Evolutionary conservation across 2,888 invertebrate species (phyloP), one percentile per base, ranked within the genome.

Genomic region (Drosophila colorata): DNA sequence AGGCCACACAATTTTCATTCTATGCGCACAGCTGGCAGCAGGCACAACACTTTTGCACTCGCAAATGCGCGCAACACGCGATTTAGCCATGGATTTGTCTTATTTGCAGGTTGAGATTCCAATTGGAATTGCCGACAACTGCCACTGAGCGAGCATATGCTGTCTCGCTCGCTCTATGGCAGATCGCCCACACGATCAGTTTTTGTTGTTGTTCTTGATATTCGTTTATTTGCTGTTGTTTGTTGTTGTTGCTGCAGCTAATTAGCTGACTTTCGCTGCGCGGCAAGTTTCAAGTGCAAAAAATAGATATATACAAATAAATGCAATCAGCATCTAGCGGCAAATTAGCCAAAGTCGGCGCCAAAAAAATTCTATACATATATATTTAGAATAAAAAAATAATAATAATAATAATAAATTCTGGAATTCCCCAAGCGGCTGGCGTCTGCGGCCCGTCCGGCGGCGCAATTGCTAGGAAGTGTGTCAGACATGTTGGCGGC

Each of bases 401-500:
- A 11, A 31, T 1, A 31, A 31, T n/a, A n/a, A n/a, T n/a, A n/a
- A n/a, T n/a, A 4, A 1, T 11, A 33, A 33, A 33, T 11, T 3
- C 4, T 37, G 44, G 43, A 58, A 66, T 69, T 65, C 58, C 74
- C 73, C 58, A 40, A 69, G 80, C 11, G 31, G 31, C 31, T 31
- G 3, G 31, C 33, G 33, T 33, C 33, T 33, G 33, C 13, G 2
- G 33, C 4, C 28, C 28, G 28, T 28, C 28, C 28, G 28, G 28
- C 28, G 28, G 28, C 28, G 28, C 9, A 28, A 28, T 8, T 28
- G 9, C 2, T 28, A 28, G 28, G 70, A 80, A 78, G 80, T 78
- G 78, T 80, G 80, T 80, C 80, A 80, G 78, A 73, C 80, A 69
- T 69, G 71, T 63, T 69, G 47, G 51, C 61, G 46, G 51, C 53